phyloP scores from a whole-genome alignment of 2,113 vertebrate genomes.

The Chauna torquata region DNA sequence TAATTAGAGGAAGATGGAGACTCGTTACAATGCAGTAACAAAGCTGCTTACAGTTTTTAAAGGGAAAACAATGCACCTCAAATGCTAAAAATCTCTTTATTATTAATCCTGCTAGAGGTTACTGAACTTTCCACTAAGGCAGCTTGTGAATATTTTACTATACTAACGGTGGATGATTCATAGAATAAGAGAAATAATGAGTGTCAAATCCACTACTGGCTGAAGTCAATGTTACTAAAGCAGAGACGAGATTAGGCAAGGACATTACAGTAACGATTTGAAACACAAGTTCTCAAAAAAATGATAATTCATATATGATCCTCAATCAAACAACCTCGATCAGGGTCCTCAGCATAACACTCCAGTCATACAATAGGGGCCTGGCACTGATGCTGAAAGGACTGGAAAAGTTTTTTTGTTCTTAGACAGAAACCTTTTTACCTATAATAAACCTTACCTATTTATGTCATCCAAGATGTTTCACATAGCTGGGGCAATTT shows the following conservation, averaged over 20 bases:
- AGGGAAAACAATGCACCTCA: not conserved
- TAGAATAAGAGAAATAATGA: not conserved
- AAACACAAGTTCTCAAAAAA: not conserved
- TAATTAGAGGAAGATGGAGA: constrained; percentile 26
- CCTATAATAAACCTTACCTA: not conserved
- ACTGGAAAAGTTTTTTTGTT: not conserved
- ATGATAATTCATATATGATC: not conserved
- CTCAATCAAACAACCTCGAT: not conserved
- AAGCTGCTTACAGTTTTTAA: constrained; percentile 32
- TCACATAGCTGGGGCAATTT: not conserved
- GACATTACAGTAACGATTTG: not conserved
- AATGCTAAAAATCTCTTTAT: not conserved
- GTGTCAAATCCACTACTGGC: not conserved
- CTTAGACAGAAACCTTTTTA: not conserved
- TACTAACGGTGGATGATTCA: not conserved
- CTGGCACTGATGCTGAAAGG: not conserved
- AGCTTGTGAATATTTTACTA: not conserved
- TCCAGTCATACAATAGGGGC: not conserved
- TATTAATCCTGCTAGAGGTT: not conserved
- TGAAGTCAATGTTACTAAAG: not conserved
- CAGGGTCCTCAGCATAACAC: not conserved
- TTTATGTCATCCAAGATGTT: not conserved
- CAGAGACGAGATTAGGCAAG: not conserved
- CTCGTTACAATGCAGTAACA: not conserved
- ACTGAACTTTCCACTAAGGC: not conserved